Evolutionary conservation across 2,888 invertebrate species (phyloP), one percentile per base, ranked within the genome.

Genomic region (Ditylenchus weischeri): DNA sequence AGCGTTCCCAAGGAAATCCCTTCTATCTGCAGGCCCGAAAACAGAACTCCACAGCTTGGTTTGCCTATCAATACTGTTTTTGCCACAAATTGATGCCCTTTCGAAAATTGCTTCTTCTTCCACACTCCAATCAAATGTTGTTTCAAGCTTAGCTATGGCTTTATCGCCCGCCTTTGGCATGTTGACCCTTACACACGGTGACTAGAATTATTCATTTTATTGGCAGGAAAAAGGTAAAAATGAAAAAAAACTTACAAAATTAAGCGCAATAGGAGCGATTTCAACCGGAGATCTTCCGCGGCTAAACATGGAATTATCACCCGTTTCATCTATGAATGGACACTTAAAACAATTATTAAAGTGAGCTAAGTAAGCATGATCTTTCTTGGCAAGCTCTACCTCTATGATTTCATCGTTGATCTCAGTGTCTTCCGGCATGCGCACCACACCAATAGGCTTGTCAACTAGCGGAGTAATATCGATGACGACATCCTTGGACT

Each of bases 391-490:
- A 58, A 18, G 2, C 18, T 59, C 11, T 23, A 38, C 38, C 38
- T 23, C 23, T 19, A 10, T 35, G 19, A 21, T 43, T 5, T 54
- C 57, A 13, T 54, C 57, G 36, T 59, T 43, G 18, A 18, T 43
- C 13, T 29, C 23, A 29, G 23, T 21, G 7, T 59, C 65, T 15
- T 50, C 58, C 13, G 68, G 68, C 66, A 68, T 57, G 13, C 68
- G 18, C 18, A 58, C 57, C 23, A 57, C 21, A 10, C 68, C 68
- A 19, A 38, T 6, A n/a, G 68, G 68, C 47, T 68, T 68, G 29
- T 68, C 68, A 13, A 35, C 50, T 8, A 68, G 59, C 15, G 68
- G 68, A 0, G 68, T 68, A 35, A 68, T 68, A 21, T 68, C 68
- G 61, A 43, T 23, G n/a, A 68, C 57, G 15, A 38, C 51, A 10